Base-by-base conservation (phyloP, 1,140 invertebrate genomes). In the Bicyclus anynana region DNA sequence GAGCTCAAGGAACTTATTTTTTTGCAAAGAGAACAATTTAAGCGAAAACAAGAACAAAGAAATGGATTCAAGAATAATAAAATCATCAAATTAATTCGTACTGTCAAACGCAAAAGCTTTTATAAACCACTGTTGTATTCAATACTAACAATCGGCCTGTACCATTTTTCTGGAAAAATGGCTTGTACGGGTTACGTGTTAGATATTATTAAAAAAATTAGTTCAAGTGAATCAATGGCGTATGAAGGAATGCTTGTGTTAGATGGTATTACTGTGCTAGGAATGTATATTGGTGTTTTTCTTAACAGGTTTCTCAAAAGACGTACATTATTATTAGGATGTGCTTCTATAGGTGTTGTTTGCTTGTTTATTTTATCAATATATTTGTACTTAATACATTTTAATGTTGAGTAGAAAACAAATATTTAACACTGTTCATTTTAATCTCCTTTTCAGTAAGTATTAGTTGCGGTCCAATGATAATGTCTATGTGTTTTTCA, bases 91-190 rank as follows among this genome's bases (percentile, higher is more conserved):
- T 26, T 47, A 26, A 27, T 4, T 2, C 5, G 16, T 5, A 5
- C 23, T 5, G n/a, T 47, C 6, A 47, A 26, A 27, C 0, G 0
- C 2, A 47, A 16, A 47, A 47, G 5, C 0, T 47, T 47, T 47
- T 47, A 47, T 12, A 47, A 27, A 16, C 44, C 44, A 5, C 12
- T 26, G 14, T 0, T 23, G 7, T n/a, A 21, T n/a, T 37, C 20
- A 0, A 35, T 23, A 1, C 13, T 61, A 5, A 16, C 51, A 17
- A 14, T 59, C 13, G 17, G 14, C 13, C 46, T 67, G n/a, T 73
- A 76, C 16, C 60, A 71, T 51, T 67, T 67, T 48, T 69, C 69
- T 7, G 74, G 74, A 5, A 77, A 77, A 50, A 53, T 72, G 44
- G 62, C 66, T 12, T 69, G 59, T 50, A 56, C 53, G 38, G 56